Conservation (phyloP, 2,113 vertebrate genomes). For the Hylia prasina region DNA sequence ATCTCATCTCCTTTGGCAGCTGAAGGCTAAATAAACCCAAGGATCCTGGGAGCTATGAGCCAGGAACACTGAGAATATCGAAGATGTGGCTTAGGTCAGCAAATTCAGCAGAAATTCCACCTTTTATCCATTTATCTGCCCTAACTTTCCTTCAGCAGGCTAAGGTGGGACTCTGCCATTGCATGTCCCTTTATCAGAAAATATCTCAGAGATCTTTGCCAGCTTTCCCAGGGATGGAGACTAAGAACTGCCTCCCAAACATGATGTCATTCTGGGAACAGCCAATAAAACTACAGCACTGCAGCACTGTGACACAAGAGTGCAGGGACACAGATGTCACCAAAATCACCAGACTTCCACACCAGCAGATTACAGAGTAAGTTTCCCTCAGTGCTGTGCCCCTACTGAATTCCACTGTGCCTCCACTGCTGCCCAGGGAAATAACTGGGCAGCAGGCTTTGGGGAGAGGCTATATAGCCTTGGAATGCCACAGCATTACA, state of each 20-base stretch:
- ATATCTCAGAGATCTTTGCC: background rate
- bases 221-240: background rate
- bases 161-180: fast-evolving
- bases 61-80: background rate
- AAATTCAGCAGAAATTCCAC: background rate
- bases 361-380: background rate
- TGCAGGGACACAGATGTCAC: background rate
- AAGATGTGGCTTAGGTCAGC: background rate
- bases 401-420: background rate
- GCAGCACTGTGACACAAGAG: background rate
- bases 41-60: background rate
- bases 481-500: background rate
- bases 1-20: background rate
- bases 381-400: background rate
- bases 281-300: background rate
- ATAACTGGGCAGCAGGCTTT: background rate
- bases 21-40: background rate
- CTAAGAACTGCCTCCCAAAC: background rate
- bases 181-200: background rate
- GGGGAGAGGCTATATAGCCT: background rate
- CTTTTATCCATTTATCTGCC: background rate
- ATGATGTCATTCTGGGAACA: background rate
- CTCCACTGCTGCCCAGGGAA: background rate
- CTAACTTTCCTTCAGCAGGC: background rate
- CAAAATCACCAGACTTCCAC: background rate